A percentile compares a stretch with the other conserved stretches of the same genome.
Evolutionary conservation across 2,888 invertebrate genomes (phyloP).

Genomic region (Emmelina monodactyla): DNA sequence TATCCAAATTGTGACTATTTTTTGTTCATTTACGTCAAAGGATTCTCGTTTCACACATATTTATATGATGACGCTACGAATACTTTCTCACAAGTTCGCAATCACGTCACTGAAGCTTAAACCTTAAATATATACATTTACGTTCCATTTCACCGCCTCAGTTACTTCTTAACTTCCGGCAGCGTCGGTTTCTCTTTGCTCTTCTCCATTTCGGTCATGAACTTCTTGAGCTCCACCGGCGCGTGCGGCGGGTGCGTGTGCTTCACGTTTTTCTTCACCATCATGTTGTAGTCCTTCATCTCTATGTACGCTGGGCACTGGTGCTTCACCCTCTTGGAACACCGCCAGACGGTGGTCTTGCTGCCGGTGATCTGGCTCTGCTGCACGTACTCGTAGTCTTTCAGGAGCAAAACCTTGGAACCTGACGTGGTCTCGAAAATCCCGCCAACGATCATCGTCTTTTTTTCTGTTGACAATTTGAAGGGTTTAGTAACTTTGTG

Average conservation of each 20-base stretch:
- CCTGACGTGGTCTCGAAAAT: constrained; percentile 22
- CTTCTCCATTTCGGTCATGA: not conserved
- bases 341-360: not conserved
- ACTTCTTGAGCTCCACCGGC: constrained; percentile 10
- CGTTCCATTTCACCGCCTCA: too few species aligned
- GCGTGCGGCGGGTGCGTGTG: constrained; percentile 23
- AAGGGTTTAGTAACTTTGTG: too few species aligned
- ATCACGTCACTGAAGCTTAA: too few species aligned
- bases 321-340: not conserved
- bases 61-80: too few species aligned
- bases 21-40: too few species aligned
- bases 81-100: too few species aligned
- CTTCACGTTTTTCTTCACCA: constrained; percentile 16
- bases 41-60: too few species aligned
- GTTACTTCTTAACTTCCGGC: too few species aligned
- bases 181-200: not conserved
- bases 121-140: too few species aligned
- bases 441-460: constrained; percentile 22
- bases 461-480: too few species aligned
- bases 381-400: constrained; percentile 22
- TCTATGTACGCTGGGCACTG: constrained; percentile 22
- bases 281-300: constrained; percentile 18
- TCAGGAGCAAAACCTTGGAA: constrained; percentile 22
- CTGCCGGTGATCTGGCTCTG: constrained; percentile 4
- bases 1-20: too few species aligned